phyloP scores from a whole-genome alignment of 2,113 vertebrate species.

The Scomber scombrus region DNA sequence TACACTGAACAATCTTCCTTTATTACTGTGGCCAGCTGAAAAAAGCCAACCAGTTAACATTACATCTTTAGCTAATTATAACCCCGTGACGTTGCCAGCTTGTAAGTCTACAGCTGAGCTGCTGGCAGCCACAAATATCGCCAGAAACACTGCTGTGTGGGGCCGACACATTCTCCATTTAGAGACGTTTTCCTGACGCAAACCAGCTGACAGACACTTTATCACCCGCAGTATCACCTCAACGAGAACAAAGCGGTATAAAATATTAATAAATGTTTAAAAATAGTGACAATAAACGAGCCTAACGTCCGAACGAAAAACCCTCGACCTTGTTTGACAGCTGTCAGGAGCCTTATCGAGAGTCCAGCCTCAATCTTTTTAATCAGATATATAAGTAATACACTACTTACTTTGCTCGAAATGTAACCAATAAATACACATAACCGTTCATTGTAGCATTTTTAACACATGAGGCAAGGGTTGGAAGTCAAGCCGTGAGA shows the following conservation, averaged over 20 bases:
- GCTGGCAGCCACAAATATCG: conserved; percentile 69
- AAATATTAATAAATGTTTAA: neutral
- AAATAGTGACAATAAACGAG: conserved; percentile 6
- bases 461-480: neutral
- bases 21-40: conserved; percentile 40
- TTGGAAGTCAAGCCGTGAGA: conserved; percentile 22
- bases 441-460: neutral
- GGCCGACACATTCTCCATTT: conserved; percentile 49
- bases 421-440: neutral
- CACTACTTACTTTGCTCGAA: conserved; percentile 30
- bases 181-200: conserved; percentile 47
- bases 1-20: conserved; percentile 34
- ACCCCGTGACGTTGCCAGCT: conserved; percentile 83
- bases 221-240: neutral
- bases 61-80: conserved; percentile 82
- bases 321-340: conserved; percentile 81
- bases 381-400: conserved; percentile 70
- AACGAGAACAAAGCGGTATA: neutral
- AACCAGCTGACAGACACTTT: conserved; percentile 43
- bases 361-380: conserved; percentile 85
- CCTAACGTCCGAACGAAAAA: conserved; percentile 36
- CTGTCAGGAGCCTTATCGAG: conserved; percentile 73
- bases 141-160: conserved; percentile 57
- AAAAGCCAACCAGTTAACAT: conserved; percentile 59
- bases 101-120: conserved; percentile 76